A percentile compares a stretch with the other conserved stretches of the same genome.
Evolutionary conservation across 2,113 vertebrate species (phyloP).

Genomic region (Circaetus gallicus): DNA sequence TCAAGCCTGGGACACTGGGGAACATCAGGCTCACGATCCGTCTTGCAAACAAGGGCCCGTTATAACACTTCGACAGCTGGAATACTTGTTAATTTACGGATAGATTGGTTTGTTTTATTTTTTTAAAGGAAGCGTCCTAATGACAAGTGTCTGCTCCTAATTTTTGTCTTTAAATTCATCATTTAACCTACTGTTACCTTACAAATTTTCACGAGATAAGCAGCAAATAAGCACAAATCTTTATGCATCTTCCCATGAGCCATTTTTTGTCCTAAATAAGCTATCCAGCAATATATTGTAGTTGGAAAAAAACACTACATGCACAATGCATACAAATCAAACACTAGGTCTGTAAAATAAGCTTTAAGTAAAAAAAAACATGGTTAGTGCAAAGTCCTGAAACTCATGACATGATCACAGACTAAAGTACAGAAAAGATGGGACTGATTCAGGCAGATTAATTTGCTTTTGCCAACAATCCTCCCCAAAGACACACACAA

Average conservation of each 20-base stretch:
- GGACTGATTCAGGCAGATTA: slow-evolving; percentile 87
- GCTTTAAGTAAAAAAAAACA: slow-evolving; percentile 77
- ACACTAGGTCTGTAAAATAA: slow-evolving; percentile 83
- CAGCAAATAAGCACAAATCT: slow-evolving; percentile 75
- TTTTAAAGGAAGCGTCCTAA: neutral
- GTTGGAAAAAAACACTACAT: slow-evolving; percentile 78
- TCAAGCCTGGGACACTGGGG: neutral
- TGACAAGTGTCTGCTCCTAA: neutral
- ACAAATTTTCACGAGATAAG: slow-evolving; percentile 46
- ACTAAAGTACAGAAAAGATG: slow-evolving; percentile 87
- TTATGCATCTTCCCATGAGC: slow-evolving; percentile 87
- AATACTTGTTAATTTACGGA: slow-evolving; percentile 16
- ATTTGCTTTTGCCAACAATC: slow-evolving; percentile 87
- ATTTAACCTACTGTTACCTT: slow-evolving; percentile 14
- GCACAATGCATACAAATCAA: slow-evolving; percentile 85
- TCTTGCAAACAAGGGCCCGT: slow-evolving; percentile 56
- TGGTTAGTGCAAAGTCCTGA: slow-evolving; percentile 86
- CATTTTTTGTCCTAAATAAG: slow-evolving; percentile 76
- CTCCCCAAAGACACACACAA: slow-evolving; percentile 85
- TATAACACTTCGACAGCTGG: slow-evolving; percentile 20
- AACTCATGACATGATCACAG: slow-evolving; percentile 85
- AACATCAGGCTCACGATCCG: neutral
- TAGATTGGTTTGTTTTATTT: neutral
- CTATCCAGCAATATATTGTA: slow-evolving; percentile 76
- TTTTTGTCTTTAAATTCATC: slow-evolving; percentile 23